Evolutionary conservation across 2,888 invertebrate genomes (phyloP).

Genomic region (Pseudococcus longispinus): DNA sequence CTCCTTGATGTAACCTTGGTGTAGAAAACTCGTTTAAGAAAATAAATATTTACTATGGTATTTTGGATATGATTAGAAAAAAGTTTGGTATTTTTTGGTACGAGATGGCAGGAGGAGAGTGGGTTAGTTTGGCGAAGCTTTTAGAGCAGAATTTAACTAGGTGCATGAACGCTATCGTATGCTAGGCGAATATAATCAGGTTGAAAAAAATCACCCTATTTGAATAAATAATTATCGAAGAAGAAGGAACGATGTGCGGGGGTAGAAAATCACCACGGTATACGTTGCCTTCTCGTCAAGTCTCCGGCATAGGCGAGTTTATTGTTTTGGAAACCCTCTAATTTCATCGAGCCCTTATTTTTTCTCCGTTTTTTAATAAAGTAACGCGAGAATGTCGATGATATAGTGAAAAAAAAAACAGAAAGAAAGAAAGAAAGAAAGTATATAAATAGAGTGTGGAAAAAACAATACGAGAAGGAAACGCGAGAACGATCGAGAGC

Average conservation of each 20-base stretch:
- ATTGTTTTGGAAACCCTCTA: conserved; percentile 42
- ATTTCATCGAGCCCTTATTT: conserved; percentile 33
- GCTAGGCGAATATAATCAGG: neutral
- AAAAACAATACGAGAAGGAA: neutral
- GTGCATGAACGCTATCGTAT: neutral
- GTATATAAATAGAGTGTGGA: neutral
- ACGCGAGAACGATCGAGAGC: neutral
- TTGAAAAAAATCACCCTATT: neutral
- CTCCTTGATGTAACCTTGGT: neutral
- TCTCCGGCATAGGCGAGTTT: neutral
- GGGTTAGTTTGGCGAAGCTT: neutral
- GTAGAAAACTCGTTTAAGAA: neutral
- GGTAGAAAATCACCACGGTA: neutral
- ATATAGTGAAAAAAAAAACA: neutral
- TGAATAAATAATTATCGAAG: conserved; percentile 34
- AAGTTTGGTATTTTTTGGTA: neutral
- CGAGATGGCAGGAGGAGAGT: neutral
- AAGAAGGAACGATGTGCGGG: neutral
- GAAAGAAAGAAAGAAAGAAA: neutral
- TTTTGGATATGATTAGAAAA: conserved; percentile 25
- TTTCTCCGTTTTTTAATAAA: conserved; percentile 12
- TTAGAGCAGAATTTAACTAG: neutral
- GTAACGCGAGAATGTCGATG: conserved; percentile 23
- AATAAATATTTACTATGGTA: conserved; percentile 22
- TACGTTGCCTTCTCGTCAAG: neutral